These are phyloP conservation scores for Rhabdomys dilectus DNA, from an alignment of 2,113 vertebrate genomes.

Conservation along the genomic window DNA sequence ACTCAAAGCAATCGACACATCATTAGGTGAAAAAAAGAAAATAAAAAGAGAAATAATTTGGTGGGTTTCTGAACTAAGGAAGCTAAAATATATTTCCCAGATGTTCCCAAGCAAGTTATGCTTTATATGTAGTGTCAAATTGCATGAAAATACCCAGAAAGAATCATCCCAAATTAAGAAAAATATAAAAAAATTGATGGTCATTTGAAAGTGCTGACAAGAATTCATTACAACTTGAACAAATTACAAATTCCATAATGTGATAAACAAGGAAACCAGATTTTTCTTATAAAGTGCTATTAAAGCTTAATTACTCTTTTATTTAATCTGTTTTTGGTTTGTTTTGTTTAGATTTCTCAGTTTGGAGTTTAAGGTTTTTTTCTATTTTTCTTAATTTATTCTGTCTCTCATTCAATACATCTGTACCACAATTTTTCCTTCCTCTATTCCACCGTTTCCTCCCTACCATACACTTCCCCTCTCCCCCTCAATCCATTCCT, in stretches of 20 bases:
- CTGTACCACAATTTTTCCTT: too few species aligned
- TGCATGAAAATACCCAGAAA: neutral
- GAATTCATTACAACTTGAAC: neutral
- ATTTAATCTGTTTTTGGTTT: too few species aligned
- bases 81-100: neutral
- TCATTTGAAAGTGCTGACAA: neutral
- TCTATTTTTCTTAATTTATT: too few species aligned
- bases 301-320: too few species aligned
- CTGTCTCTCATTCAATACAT: too few species aligned
- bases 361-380: too few species aligned
- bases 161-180: neutral
- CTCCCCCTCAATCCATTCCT: too few species aligned
- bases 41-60: neutral
- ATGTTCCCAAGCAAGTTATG: neutral
- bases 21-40: neutral
- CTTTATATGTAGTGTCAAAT: neutral
- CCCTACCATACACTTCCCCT: too few species aligned
- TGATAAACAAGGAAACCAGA: fast-evolving
- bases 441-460: too few species aligned
- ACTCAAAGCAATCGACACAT: neutral
- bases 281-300: too few species aligned
- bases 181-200: neutral
- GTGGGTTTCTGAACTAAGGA: neutral
- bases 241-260: neutral
- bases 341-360: neutral